These are phyloP conservation scores for Dasysyrphus albostriatus DNA, from an alignment of 2,888 invertebrate species.

Conservation along the genomic window DNA sequence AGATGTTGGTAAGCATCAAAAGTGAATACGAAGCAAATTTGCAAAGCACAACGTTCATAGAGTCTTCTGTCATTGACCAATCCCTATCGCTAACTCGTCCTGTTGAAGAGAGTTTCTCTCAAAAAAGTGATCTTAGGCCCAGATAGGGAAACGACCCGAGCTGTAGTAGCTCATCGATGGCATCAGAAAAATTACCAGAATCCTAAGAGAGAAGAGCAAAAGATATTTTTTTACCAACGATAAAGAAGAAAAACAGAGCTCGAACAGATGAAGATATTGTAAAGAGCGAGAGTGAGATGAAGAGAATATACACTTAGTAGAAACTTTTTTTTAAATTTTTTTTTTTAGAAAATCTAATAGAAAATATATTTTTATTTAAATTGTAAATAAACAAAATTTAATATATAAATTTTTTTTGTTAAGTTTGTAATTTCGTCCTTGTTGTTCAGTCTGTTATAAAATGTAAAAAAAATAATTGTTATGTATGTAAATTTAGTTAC, in stretches of 20 bases:
- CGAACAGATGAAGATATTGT: slow-evolving; percentile 53
- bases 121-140: slow-evolving; percentile 66
- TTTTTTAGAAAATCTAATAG: slow-evolving; percentile 66
- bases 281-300: slow-evolving; percentile 36
- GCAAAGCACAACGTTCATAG: slow-evolving; percentile 74
- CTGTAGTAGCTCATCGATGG: slow-evolving; percentile 34
- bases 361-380: slow-evolving; percentile 51
- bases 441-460: slow-evolving; percentile 73
- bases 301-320: slow-evolving; percentile 57
- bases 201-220: slow-evolving; percentile 42
- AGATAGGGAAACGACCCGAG: slow-evolving; percentile 58
- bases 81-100: slow-evolving; percentile 38
- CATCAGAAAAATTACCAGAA: slow-evolving; percentile 13
- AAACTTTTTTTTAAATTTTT: slow-evolving; percentile 43
- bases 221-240: slow-evolving; percentile 53
- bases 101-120: slow-evolving; percentile 53
- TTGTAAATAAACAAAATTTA: slow-evolving; percentile 46
- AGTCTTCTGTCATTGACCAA: slow-evolving; percentile 61
- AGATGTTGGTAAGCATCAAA: slow-evolving; percentile 82
- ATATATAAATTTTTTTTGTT: slow-evolving; percentile 62
- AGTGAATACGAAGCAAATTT: slow-evolving; percentile 82
- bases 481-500: slow-evolving; percentile 26
- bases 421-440: slow-evolving; percentile 75
- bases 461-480: slow-evolving; percentile 68
- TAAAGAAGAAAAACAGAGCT: slow-evolving; percentile 33